Base-by-base conservation (phyloP, 2,113 vertebrate species). In the Megaleporinus macrocephalus region DNA sequence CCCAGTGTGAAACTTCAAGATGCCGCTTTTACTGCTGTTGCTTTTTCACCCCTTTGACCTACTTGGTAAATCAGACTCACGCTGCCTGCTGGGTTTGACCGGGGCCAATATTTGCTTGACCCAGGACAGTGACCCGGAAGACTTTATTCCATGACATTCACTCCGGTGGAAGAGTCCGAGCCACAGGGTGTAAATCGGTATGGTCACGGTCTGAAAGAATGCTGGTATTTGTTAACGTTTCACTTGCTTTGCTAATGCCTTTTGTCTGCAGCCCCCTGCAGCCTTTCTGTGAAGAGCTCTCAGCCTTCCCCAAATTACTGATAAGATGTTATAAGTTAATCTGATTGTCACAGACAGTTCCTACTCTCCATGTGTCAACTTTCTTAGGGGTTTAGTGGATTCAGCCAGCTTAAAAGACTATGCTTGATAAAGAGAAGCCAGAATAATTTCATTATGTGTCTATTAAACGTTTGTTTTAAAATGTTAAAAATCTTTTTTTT, bases 1-100 rank as follows among this genome's bases (percentile, higher is more conserved):
- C 79, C 84, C 81, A 80, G n/a, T 82, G 73, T 87, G 85, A 71
- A 85, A 81, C 82, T 61, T 84, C 62, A 84, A 36, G 44, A 72
- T 5, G 16, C 47, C 29, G 47, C 27, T 55, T 73, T 73, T 30
- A 55, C 16, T 53, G 71, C 68, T 29, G 18, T 49, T 57, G 59
- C 61, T 73, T 81, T 65, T 63, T 6, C 5, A 10, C 47, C 13
- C 20, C 27, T 24, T 24, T 59, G n/a, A 44, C 47, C 29, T 6
- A 22, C n/a, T 70, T 62, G 26, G 61, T 44, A 61, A 73, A 71
- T 68, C 62, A 41, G 69, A 36, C 71, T 69, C 18, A 24, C 27
- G 20, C 26, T 4, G 10, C 24, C n/a, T 27, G 71, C 70, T 62
- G 57, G 7, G 26, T 63, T 84, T 75, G 47, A 77, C 73, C 27